Conservation (phyloP, 1,140 invertebrate species). For the Drosophila sulfurigaster region DNA sequence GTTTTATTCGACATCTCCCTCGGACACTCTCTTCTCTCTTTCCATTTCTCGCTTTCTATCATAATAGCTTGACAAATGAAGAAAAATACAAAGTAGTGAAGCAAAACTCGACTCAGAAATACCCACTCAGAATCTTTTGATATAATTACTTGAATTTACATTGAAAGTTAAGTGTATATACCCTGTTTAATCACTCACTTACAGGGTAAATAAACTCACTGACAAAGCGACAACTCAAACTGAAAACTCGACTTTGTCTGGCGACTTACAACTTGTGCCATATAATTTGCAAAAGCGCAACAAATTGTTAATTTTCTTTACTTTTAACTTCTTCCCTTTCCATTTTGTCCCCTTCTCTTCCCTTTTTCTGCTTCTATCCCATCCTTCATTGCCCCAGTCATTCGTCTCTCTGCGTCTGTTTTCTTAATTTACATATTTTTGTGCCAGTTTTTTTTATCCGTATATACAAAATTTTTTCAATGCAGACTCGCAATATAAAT, state of each 20-base stretch:
- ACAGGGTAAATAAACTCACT: slow-evolving; percentile 21
- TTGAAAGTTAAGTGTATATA: background rate
- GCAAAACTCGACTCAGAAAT: background rate
- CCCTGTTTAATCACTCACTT: background rate
- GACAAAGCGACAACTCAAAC: slow-evolving; percentile 31
- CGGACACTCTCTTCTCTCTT: background rate
- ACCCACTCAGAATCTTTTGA: background rate
- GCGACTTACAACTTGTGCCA: slow-evolving; percentile 64
- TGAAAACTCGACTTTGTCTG: slow-evolving; percentile 36
- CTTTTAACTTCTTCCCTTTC: slow-evolving; percentile 36
- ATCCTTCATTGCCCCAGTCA: slow-evolving; percentile 6
- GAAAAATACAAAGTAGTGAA: slow-evolving; percentile 30
- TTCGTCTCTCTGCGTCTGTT: slow-evolving; percentile 32
- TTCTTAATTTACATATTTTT: slow-evolving; percentile 75
- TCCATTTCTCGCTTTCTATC: slow-evolving; percentile 27
- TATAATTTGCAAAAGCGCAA: slow-evolving; percentile 81
- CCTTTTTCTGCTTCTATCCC: background rate
- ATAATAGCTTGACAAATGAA: slow-evolving; percentile 77
- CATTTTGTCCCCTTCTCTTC: background rate
- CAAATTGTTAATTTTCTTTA: slow-evolving; percentile 81
- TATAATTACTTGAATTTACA: background rate
- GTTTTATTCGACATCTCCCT: slow-evolving; percentile 17
- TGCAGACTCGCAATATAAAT: slow-evolving; percentile 37
- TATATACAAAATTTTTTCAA: slow-evolving; percentile 1
- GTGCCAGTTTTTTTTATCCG: slow-evolving; percentile 34